These are phyloP conservation scores for Cephus runcator DNA, from an alignment of 2,888 invertebrate species.

Conservation along the genomic window DNA sequence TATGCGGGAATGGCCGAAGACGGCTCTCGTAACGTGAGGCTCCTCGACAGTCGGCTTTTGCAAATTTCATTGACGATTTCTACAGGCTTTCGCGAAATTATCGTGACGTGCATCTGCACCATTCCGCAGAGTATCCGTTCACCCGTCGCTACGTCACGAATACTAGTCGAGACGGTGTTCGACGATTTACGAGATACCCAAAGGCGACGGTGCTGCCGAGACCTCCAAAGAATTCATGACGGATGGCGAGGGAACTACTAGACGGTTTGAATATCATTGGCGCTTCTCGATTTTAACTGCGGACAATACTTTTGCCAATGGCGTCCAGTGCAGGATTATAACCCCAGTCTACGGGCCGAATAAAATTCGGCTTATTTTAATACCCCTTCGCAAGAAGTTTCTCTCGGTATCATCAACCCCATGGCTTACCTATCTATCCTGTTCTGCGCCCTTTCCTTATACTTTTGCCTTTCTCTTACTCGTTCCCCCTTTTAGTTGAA, in stretches of 20 bases:
- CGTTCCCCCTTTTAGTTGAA: not conserved
- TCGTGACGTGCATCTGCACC: not conserved
- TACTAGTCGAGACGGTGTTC: not conserved
- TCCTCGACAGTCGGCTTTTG: not conserved
- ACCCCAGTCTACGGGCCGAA: constrained; percentile 35
- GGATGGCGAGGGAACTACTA: not conserved
- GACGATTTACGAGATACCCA: not conserved
- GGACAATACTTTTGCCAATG: not conserved
- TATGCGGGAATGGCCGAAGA: not conserved
- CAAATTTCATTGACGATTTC: not conserved
- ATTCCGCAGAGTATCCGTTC: not conserved
- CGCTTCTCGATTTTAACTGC: not conserved
- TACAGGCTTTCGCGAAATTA: not conserved
- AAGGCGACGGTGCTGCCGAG: not conserved
- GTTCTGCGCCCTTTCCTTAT: not conserved
- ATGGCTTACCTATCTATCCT: not conserved
- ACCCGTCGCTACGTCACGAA: not conserved
- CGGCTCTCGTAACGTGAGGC: not conserved
- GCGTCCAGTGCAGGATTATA: constrained; percentile 25
- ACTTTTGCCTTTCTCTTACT: not conserved
- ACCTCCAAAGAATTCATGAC: not conserved
- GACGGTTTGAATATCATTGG: not conserved
- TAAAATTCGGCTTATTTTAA: constrained; percentile 44
- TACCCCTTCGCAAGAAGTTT: constrained; percentile 21
- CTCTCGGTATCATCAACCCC: not conserved